phyloP scores from a whole-genome alignment of 2,888 invertebrate species.

The Plagodis pulveraria region DNA sequence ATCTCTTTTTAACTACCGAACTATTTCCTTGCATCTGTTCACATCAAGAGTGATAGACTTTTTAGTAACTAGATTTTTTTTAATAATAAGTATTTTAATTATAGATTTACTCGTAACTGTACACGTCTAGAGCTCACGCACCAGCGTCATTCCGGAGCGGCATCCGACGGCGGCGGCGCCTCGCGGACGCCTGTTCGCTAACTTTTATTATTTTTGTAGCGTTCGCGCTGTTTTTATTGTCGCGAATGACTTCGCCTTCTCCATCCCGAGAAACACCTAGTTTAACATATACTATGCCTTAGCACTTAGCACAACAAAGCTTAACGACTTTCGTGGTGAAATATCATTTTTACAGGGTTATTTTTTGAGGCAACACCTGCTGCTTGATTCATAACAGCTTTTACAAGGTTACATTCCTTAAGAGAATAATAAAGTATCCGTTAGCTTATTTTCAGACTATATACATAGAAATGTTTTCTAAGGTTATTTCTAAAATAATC shows the following conservation, averaged over 20 bases:
- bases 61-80: no score
- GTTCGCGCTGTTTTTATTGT: constrained; percentile 70
- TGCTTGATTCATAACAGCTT: no score
- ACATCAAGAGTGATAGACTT: no score
- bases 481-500: no score
- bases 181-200: constrained; percentile 64
- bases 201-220: constrained; percentile 79
- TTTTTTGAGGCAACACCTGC: constrained; percentile 4
- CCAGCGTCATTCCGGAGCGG: constrained; percentile 42
- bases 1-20: no score
- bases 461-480: no score
- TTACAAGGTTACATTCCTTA: no score
- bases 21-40: no score
- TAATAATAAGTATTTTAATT: no score
- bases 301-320: constrained; percentile 35
- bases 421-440: no score
- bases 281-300: constrained; percentile 34
- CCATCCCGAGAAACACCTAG: constrained; percentile 49
- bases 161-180: constrained; percentile 51
- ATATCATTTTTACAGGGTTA: constrained; percentile 19
- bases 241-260: constrained; percentile 60
- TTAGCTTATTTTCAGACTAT: no score
- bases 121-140: constrained; percentile 6
- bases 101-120: not conserved
- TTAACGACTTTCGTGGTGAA: constrained; percentile 30